Conservation (phyloP, 2,888 invertebrate genomes). For the Hypsopygia costalis region DNA sequence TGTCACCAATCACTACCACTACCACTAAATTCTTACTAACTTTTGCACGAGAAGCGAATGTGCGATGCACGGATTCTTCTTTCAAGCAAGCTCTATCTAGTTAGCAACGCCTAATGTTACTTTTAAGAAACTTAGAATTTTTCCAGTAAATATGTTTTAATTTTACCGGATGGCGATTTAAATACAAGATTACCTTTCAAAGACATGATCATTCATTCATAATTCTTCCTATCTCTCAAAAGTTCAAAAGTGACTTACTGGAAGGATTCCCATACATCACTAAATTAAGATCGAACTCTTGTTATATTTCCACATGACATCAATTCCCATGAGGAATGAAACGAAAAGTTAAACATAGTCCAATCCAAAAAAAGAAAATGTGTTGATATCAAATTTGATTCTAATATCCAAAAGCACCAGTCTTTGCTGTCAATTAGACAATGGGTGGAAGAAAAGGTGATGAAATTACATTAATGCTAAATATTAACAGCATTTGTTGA, state of each 20-base stretch:
- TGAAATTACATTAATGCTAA: neutral
- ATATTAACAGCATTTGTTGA: neutral
- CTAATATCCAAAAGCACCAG: constrained; percentile 78
- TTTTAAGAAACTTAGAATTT: constrained; percentile 62
- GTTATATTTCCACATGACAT: constrained; percentile 54
- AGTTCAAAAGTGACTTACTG: constrained; percentile 39
- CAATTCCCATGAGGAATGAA: constrained; percentile 77
- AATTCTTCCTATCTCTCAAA: constrained; percentile 6
- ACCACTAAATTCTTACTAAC: constrained; percentile 65
- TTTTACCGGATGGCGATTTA: neutral
- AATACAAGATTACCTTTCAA: too few species aligned
- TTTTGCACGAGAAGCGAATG: constrained; percentile 80
- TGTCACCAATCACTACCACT: constrained; percentile 71
- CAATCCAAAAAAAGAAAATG: constrained; percentile 46
- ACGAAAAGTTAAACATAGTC: constrained; percentile 68
- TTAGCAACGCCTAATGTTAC: constrained; percentile 77
- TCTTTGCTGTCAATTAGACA: constrained; percentile 46
- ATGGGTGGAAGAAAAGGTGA: constrained; percentile 18
- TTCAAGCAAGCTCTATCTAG: constrained; percentile 78
- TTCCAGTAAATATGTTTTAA: constrained; percentile 45
- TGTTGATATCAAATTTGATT: constrained; percentile 36
- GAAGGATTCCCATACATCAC: constrained; percentile 57
- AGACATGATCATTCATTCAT: neutral
- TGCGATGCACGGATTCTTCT: constrained; percentile 78
- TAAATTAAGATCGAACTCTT: constrained; percentile 32